Evolutionary conservation across 2,888 invertebrate genomes (phyloP), one percentile per base, ranked within the genome.

Genomic region (Pollenia griseotomentosa): DNA sequence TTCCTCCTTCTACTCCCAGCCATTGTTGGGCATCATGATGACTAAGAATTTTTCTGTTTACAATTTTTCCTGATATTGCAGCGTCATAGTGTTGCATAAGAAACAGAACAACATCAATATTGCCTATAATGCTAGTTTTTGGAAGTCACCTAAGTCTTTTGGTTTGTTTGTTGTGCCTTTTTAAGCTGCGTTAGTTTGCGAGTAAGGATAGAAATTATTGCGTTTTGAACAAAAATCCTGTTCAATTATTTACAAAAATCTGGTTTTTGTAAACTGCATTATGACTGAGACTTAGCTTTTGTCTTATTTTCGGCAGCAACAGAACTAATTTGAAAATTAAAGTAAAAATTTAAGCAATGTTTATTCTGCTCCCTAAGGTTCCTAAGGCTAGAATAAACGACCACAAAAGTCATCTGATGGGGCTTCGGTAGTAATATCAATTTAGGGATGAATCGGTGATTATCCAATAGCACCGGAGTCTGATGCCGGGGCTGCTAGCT

Each of bases 31-130:
- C 66, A 42, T 57, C 57, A 51, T 74, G 59, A 44, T 46, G 83
- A 77, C 77, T 71, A 73, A 73, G 65, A 19, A 68, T 70, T 74
- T 77, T 77, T 6, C 33, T 63, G 16, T 55, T 55, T 55, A 70
- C 63, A 70, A 65, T 71, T 63, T 71, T 48, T 55, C 53, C 6
- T 57, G 33, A 44, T 63, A 44, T 53, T 65, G 48, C 42, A 61
- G 70, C 68, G 23, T 5, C 70, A 19, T 10, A n/a, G 33, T 48
- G n/a, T 66, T 66, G 55, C 66, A 78, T 46, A 70, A 51, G 61
- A 70, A 44, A 71, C 53, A 12, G 5, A 16, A 40, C 40, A 57
- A 16, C 10, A 48, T n/a, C 57, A 57, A 33, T 48, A 8, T 33
- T 61, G 33, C 11, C 16, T 19, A 40, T 65, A 12, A 33, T 9